Conservation (phyloP, 2,797 vertebrate genomes). For the Poeciliopsis infans region DNA sequence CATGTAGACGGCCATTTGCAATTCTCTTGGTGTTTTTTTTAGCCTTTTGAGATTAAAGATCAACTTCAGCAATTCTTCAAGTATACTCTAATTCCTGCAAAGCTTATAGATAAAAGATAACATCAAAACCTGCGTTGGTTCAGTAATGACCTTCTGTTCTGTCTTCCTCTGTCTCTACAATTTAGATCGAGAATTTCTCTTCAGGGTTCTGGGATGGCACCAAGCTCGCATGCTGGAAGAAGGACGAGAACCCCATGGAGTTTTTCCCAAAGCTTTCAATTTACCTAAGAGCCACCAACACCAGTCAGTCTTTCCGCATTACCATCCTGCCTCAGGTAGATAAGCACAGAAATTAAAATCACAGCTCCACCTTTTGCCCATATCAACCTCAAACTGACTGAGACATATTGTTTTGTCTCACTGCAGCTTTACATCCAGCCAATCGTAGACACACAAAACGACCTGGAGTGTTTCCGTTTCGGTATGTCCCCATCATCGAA, state of each 20-base stretch:
- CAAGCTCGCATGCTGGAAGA: conserved; percentile 94
- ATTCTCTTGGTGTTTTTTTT: conserved; percentile 17
- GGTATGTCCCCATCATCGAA: conserved; percentile 89
- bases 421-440: conserved; percentile 93
- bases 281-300: conserved; percentile 91
- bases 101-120: conserved; percentile 43
- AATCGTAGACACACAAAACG: conserved; percentile 80
- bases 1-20: conserved; percentile 5
- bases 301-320: conserved; percentile 92
- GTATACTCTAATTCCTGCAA: conserved; percentile 27
- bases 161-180: conserved; percentile 7
- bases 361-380: background rate
- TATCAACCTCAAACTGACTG: background rate
- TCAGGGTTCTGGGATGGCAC: conserved; percentile 93
- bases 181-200: conserved; percentile 90
- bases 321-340: conserved; percentile 93
- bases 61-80: conserved; percentile 51
- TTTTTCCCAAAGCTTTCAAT: conserved; percentile 96
- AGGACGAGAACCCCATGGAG: conserved; percentile 88
- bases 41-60: conserved; percentile 40
- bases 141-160: conserved; percentile 36
- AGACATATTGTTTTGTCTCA: background rate
- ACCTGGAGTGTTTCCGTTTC: conserved; percentile 90
- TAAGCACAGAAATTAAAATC: background rate
- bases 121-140: conserved; percentile 30